Conservation (phyloP, 1,140 invertebrate genomes). For the Bombus terrestris region DNA sequence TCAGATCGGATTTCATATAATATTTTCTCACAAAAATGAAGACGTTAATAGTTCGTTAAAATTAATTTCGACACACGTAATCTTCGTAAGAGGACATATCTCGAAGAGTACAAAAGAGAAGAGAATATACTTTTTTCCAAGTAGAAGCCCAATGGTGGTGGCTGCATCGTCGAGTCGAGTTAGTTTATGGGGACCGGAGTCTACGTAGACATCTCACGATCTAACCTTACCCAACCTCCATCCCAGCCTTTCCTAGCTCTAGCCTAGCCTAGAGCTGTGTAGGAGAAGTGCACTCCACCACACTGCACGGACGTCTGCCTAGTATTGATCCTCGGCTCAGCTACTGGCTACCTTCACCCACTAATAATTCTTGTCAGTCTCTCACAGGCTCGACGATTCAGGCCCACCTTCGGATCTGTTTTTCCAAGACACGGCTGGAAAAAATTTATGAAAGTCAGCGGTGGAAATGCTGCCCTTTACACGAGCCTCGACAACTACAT, state of each 20-base stretch:
- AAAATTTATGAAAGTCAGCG: slow-evolving; percentile 21
- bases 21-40: not conserved
- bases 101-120: not conserved
- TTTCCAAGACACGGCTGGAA: slow-evolving; percentile 29
- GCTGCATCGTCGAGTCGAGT: slow-evolving; percentile 72
- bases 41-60: not conserved
- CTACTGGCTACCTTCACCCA: slow-evolving; percentile 83
- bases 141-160: slow-evolving; percentile 62
- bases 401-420: slow-evolving; percentile 52
- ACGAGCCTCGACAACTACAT: not conserved
- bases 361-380: slow-evolving; percentile 83
- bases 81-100: not conserved
- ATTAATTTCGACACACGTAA: not conserved
- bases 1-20: not conserved
- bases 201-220: slow-evolving; percentile 79
- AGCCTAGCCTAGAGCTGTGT: slow-evolving; percentile 78
- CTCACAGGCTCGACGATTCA: slow-evolving; percentile 78
- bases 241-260: slow-evolving; percentile 77
- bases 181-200: slow-evolving; percentile 78
- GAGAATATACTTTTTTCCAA: slow-evolving; percentile 16
- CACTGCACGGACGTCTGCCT: slow-evolving; percentile 79
- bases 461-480: not conserved
- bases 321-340: slow-evolving; percentile 82
- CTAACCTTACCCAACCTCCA: slow-evolving; percentile 76
- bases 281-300: slow-evolving; percentile 80